Percentiles rank a stretch among this genome's conserved stretches.
phyloP scores from a whole-genome alignment of 2,888 invertebrate species.

The Cephus sareptanus region DNA sequence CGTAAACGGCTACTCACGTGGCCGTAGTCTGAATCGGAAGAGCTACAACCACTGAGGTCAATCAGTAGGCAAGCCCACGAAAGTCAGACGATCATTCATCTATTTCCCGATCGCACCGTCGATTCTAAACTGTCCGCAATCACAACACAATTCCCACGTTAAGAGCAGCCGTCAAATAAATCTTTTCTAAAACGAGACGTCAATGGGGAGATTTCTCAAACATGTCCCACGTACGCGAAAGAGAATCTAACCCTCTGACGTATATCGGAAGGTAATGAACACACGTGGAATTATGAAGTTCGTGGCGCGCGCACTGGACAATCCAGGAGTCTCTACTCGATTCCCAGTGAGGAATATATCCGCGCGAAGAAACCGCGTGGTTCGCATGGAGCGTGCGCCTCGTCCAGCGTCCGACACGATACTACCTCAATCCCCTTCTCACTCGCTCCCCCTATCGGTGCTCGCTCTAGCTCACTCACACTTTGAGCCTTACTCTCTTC shows the following conservation, averaged over 20 bases:
- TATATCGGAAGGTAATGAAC: neutral
- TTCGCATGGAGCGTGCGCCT: constrained; percentile 62
- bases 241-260: neutral
- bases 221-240: neutral
- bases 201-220: neutral
- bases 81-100: neutral
- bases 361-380: constrained; percentile 55
- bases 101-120: neutral
- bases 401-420: constrained; percentile 64
- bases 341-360: constrained; percentile 15
- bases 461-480: constrained; percentile 41
- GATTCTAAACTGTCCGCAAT: neutral
- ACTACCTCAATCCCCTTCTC: constrained; percentile 55
- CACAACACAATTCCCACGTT: neutral
- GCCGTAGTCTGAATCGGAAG: neutral
- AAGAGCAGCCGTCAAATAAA: neutral
- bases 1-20: neutral
- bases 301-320: neutral
- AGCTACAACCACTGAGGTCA: neutral
- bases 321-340: neutral
- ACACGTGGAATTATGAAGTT: neutral
- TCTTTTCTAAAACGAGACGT: neutral
- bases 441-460: constrained; percentile 41
- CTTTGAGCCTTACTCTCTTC: constrained; percentile 50
- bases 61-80: neutral